Base-by-base conservation (phyloP, 2,113 vertebrate species). In the Nycticebus coucang region DNA sequence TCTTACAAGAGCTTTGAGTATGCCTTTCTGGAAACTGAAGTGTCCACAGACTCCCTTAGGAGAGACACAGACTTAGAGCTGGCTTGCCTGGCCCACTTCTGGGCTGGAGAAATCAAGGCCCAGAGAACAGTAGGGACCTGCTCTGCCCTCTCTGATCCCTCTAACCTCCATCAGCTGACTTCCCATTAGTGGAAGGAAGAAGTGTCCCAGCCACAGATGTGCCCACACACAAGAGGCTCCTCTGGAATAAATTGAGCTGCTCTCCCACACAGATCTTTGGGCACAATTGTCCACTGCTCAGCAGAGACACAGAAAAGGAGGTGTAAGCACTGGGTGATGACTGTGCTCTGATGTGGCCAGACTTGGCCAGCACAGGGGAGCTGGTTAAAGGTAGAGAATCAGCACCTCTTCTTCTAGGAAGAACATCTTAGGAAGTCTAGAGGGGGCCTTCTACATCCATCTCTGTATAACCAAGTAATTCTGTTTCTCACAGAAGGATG, bases 281-380 rank as follows among this genome's bases (percentile, higher is more conserved):
- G 55, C n/a, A 22, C 30, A 0, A 15, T 4, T 66, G 30, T 19
- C 17, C 28, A 57, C 50, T 19, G 26, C 14, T 35, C 30, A 12
- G 33, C 12, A 10, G 6, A 14, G 33, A 55, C 0, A 1, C n/a
- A 18, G 55, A 28, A 15, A 14, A 33, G 50, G 3, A 0, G 12
- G 28, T 7, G 9, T 22, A 45, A 24, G 30, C n/a, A 11, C n/a
- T 64, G 22, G 4, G 0, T 35, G 22, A 55, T 13, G 53, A 55
- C 53, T 55, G 53, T 45, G 41, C 24, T 30, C 30, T 28, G 22
- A 64, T 64, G 18, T 17, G 62, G 26, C 59, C 50, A 26, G 12
- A 26, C 53, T 37, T 69, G 68, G 41, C 45, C 0, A 12, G 24
- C 21, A 33, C 33, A 66, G 1, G 15, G 53, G 7, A 5, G 26